These are phyloP conservation scores for Petrolisthes manimaculis DNA, from an alignment of 2,888 invertebrate genomes.

Conservation along the genomic window DNA sequence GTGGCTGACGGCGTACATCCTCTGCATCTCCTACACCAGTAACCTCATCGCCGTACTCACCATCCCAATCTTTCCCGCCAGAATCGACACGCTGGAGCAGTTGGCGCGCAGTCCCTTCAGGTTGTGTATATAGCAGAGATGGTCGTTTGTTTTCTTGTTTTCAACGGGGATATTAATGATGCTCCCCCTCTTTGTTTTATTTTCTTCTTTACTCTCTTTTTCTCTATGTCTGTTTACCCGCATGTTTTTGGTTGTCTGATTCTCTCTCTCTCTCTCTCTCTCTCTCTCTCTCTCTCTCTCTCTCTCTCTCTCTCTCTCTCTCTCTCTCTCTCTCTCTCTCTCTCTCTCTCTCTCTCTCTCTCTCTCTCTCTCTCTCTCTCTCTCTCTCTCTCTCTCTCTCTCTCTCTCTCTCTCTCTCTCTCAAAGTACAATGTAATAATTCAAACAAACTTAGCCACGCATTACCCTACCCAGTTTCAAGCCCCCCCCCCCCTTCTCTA, in stretches of 20 bases:
- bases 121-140: background rate
- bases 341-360: background rate
- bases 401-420: background rate
- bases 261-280: background rate
- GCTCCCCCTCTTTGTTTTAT: no score
- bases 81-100: constrained; percentile 26
- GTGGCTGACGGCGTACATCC: constrained; percentile 40
- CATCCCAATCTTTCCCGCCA: constrained; percentile 38
- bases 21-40: constrained; percentile 38
- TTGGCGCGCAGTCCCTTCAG: constrained; percentile 27
- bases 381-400: background rate
- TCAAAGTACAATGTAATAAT: no score
- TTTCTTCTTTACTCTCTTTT: no score
- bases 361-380: background rate
- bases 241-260: background rate
- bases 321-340: background rate
- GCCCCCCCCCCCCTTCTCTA: background rate
- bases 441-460: background rate
- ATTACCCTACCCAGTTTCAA: background rate
- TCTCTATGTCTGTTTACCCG: no score
- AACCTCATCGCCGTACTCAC: constrained; percentile 52
- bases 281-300: background rate
- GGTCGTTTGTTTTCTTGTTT: no score
- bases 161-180: no score
- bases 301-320: background rate